Conservation (phyloP, 1,140 invertebrate genomes). For the Scylla paramamosain region DNA sequence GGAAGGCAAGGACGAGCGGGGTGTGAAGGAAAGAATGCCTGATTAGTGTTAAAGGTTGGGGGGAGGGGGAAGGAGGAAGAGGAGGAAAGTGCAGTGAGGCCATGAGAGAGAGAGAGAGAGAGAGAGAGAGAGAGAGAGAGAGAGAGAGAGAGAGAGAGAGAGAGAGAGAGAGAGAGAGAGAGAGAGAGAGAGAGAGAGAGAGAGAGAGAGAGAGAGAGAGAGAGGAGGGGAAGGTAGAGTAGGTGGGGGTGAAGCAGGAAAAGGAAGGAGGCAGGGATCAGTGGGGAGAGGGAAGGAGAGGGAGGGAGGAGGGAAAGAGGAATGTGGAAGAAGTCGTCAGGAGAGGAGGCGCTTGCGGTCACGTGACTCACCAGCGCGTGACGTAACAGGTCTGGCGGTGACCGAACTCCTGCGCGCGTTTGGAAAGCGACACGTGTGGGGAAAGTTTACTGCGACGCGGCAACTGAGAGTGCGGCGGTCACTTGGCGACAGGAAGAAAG, state of each 20-base stretch:
- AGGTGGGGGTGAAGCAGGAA: neutral
- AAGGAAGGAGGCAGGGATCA: neutral
- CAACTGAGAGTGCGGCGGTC: no score
- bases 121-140: neutral
- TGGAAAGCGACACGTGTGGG: no score
- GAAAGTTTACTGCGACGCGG: no score
- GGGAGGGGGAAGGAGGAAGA: neutral
- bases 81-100: neutral
- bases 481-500: no score
- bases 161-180: constrained; percentile 6
- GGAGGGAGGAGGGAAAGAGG: neutral
- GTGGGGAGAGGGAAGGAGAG: neutral
- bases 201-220: neutral
- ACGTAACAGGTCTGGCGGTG: constrained; percentile 18
- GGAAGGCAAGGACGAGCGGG: neutral
- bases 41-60: neutral
- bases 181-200: neutral
- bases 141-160: constrained; percentile 14
- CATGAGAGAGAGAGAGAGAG: neutral
- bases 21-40: neutral
- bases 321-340: neutral
- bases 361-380: neutral
- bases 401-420: neutral
- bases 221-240: neutral
- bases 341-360: neutral